Evolutionary conservation across 2,888 invertebrate species (phyloP).

Genomic region (Julus scanicus): DNA sequence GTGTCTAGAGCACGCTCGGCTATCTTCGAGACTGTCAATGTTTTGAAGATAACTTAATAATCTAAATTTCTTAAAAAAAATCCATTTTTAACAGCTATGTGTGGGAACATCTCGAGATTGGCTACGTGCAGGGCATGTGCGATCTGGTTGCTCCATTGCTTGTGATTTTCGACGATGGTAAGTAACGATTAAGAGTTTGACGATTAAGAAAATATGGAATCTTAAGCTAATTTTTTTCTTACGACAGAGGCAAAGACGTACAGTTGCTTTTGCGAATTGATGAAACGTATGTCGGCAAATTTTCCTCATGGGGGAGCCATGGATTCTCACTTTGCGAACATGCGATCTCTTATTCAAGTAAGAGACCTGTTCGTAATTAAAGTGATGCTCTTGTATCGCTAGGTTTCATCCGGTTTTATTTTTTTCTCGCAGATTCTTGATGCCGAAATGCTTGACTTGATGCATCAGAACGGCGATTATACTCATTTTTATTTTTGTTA

Average conservation of each 20-base stretch:
- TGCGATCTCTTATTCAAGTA: constrained; percentile 75
- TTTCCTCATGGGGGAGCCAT: constrained; percentile 92
- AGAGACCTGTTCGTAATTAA: background rate
- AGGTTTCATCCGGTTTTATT: background rate
- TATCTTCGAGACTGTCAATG: too few relatives aligned
- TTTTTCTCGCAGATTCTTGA: constrained; percentile 82
- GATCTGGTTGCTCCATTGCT: constrained; percentile 92
- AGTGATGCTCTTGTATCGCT: background rate
- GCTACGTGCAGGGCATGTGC: constrained; percentile 99
- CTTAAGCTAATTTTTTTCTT: too few relatives aligned
- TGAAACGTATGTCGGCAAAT: constrained; percentile 90
- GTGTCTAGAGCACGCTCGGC: too few relatives aligned
- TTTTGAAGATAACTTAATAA: too few relatives aligned
- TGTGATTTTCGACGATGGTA: constrained; percentile 87
- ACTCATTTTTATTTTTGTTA: constrained; percentile 98
- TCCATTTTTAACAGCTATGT: constrained; percentile 77
- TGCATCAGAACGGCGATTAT: constrained; percentile 95
- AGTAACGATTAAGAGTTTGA: constrained; percentile 52
- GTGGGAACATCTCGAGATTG: constrained; percentile 93
- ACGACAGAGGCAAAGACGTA: constrained; percentile 87
- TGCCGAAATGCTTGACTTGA: constrained; percentile 91
- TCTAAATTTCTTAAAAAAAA: too few relatives aligned
- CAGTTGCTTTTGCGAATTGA: constrained; percentile 89
- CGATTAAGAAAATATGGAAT: too few relatives aligned
- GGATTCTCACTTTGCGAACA: constrained; percentile 96